Conservation (phyloP, 92 coral and sea anemone species). For the Palythoa heliodiscus region DNA sequence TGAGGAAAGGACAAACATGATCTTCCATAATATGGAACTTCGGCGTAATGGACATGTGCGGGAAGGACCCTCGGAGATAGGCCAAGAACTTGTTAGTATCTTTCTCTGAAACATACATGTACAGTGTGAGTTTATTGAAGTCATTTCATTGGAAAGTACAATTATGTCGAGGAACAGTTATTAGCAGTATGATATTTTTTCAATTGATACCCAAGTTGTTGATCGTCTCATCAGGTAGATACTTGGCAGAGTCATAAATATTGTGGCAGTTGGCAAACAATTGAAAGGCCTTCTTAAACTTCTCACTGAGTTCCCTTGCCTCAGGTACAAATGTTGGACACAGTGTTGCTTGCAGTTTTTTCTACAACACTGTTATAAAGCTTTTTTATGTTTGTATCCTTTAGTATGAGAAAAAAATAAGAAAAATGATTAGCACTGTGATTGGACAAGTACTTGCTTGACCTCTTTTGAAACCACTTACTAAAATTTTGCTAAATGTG, state of each 20-base stretch:
- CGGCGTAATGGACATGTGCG: conserved; percentile 39
- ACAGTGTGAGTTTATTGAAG: neutral
- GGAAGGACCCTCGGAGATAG: conserved; percentile 18
- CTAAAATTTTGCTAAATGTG: neutral
- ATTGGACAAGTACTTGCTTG: neutral
- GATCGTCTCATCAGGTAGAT: conserved; percentile 44
- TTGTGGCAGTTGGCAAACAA: conserved; percentile 46
- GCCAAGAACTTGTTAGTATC: conserved; percentile 16
- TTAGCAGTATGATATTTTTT: conserved; percentile 15
- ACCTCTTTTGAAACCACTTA: neutral
- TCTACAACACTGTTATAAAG: conserved; percentile 34
- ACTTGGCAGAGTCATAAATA: conserved; percentile 41
- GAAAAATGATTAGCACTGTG: neutral
- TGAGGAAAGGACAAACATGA: conserved; percentile 46
- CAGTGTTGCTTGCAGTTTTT: conserved; percentile 37
- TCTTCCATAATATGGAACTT: conserved; percentile 49
- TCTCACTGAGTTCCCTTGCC: conserved; percentile 42
- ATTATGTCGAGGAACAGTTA: conserved; percentile 9
- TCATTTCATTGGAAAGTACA: neutral
- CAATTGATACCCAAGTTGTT: conserved; percentile 22
- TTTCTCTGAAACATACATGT: conserved; percentile 35
- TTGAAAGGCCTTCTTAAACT: conserved; percentile 36
- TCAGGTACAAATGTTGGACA: conserved; percentile 42
- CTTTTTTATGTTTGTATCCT: conserved; percentile 45
- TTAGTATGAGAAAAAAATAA: neutral